phyloP scores from a whole-genome alignment of 2,797 vertebrate genomes.

The Crax fasciolata region DNA sequence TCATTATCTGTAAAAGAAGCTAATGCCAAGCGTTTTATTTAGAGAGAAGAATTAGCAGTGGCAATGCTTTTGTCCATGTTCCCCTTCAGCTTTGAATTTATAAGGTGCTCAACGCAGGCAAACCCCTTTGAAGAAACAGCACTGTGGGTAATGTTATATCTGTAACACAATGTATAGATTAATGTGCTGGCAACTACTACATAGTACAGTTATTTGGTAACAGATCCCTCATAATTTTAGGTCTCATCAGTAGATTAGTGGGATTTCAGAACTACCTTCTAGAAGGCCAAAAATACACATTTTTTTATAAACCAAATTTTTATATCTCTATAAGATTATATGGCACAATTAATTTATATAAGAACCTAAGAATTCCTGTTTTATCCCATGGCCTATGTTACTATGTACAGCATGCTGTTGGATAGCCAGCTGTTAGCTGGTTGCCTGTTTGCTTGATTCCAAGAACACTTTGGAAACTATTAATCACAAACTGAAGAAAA shows the following conservation, averaged over 20 bases:
- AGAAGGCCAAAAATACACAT: not conserved
- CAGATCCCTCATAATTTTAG: not conserved
- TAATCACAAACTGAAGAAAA: not conserved
- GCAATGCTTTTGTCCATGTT: not conserved
- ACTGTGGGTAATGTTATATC: not conserved
- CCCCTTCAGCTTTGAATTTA: not conserved
- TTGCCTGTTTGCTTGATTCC: not conserved
- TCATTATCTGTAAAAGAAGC: not conserved
- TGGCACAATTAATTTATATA: not conserved
- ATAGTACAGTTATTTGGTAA: rapidly evolving
- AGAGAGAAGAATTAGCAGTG: not conserved
- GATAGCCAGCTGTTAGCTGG: not conserved
- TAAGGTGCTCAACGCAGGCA: not conserved
- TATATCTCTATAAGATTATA: not conserved
- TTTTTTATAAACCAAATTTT: not conserved
- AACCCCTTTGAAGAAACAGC: rapidly evolving
- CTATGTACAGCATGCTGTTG: not conserved
- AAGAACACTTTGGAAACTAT: not conserved
- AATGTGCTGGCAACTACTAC: not conserved
- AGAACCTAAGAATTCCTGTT: not conserved
- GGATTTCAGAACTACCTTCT: not conserved
- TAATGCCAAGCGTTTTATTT: not conserved
- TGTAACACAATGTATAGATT: not conserved
- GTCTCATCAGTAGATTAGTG: not conserved
- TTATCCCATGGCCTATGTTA: rapidly evolving